Conservation (phyloP, 2,888 invertebrate species). For the Torymus texanus region DNA sequence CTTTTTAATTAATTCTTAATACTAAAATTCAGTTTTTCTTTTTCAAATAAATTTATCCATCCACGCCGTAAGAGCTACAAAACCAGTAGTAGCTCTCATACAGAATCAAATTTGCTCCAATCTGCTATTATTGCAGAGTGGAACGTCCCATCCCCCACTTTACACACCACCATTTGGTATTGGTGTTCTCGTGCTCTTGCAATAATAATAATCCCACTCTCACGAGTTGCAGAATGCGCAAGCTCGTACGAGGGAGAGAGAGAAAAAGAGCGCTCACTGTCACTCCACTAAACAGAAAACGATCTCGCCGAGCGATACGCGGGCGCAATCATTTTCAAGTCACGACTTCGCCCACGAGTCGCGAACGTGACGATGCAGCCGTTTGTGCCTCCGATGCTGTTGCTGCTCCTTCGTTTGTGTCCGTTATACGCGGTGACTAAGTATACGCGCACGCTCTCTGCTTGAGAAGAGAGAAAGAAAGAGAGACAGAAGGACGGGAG, state of each 20-base stretch:
- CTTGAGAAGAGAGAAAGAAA: background rate
- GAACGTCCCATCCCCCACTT: no score
- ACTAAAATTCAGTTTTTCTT: no score
- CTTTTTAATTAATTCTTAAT: no score
- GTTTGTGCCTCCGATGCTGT: conserved; percentile 28
- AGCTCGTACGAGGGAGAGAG: no score
- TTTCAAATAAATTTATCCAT: no score
- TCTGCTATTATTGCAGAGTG: no score
- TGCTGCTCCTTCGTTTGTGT: conserved; percentile 31
- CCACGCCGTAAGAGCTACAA: no score
- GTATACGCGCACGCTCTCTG: conserved; percentile 13
- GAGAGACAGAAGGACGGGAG: background rate
- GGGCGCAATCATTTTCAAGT: conserved; percentile 50
- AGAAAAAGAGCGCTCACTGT: conserved; percentile 33
- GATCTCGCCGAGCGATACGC: conserved; percentile 45
- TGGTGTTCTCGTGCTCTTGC: conserved; percentile 16
- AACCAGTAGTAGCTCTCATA: no score
- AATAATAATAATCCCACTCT: background rate
- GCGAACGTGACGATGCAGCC: conserved; percentile 46
- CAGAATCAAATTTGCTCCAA: no score
- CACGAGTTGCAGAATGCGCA: background rate
- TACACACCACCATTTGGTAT: background rate
- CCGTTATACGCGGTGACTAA: conserved; percentile 25
- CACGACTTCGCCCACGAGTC: conserved; percentile 47
- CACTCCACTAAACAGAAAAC: conserved; percentile 37